Base-by-base conservation (phyloP, 2,888 invertebrate genomes). In the Meiosimyza platycephala region DNA sequence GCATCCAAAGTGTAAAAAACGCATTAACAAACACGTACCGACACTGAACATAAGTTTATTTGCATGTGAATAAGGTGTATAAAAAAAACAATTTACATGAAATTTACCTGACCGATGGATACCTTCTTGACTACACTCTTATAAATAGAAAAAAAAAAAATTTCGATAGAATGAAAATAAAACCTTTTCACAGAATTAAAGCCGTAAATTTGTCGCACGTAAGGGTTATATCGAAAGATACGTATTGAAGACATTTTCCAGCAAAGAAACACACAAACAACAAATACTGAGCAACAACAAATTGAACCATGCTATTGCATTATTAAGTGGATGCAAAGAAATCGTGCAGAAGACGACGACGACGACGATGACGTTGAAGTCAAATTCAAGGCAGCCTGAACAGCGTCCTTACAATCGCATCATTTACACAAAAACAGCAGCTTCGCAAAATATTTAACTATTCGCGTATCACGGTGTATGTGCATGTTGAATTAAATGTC, bases 201-300 rank as follows among this genome's bases (percentile, higher is more conserved):
- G 82, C 82, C 84, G 84, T 83, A 83, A 77, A 77, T 77, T 75
- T 77, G 73, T 75, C 72, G 73, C 75, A 76, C 75, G 72, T 76
- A 76, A 73, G 63, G 55, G 68, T 67, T 81, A 81, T 79, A 79
- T 50, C 60, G 16, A 6, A 48, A 55, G 18, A 22, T 9, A 67
- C 13, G 48, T 57, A 67, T 57, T 22, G 47, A 48, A 67, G 11
- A 18, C 13, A 57, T 54, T 47, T 11, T 52, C 22, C 55, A 12
- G 55, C 16, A 55, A 54, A 11, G 16, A 55, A 16, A 18, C 54
- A 18, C 54, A 16, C n/a, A 18, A 18, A 55, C 55, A 55, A 11
- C 16, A 55, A 11, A 15, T 11, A 16, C 16, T 18, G 18, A 59
- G 22, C 13, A 18, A 28, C 60, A 9, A 33, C 60, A 22, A 28